A percentile compares a stretch with the other conserved stretches of the same genome.
Conservation (phyloP, 2,888 invertebrate genomes). For the Trissolcus japonicus region DNA sequence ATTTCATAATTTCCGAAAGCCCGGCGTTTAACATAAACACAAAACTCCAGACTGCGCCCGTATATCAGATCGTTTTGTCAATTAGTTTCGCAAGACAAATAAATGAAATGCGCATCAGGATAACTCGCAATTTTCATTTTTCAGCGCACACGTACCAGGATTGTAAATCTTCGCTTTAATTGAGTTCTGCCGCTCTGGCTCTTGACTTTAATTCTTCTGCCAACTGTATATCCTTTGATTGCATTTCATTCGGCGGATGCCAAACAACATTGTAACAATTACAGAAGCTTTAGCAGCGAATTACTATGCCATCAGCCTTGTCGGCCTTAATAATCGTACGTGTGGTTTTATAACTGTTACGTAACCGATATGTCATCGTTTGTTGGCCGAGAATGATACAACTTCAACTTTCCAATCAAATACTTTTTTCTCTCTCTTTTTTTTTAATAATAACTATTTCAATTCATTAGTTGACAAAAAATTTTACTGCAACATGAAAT, state of each 20-base stretch:
- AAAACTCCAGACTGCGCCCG: too few relatives aligned
- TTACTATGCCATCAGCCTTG: conserved; percentile 8
- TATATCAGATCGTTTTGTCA: too few relatives aligned
- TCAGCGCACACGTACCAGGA: too few relatives aligned
- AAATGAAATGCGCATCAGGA: too few relatives aligned
- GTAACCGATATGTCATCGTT: conserved; percentile 1
- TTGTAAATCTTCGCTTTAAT: too few relatives aligned
- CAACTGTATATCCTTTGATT: too few relatives aligned
- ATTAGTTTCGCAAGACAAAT: too few relatives aligned
- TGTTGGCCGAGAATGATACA: neutral
- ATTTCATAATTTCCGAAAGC: too few relatives aligned
- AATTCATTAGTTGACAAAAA: neutral
- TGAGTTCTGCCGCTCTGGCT: too few relatives aligned
- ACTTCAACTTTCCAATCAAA: conserved; percentile 1
- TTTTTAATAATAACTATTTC: neutral
- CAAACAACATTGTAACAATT: conserved; percentile 7
- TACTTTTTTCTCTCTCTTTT: neutral
- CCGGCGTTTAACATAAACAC: too few relatives aligned
- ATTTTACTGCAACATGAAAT: neutral
- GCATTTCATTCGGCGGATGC: conserved; percentile 3
- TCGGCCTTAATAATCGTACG: conserved; percentile 11
- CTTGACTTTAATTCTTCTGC: too few relatives aligned
- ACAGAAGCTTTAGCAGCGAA: conserved; percentile 1
- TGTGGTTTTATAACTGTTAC: conserved; percentile 13
- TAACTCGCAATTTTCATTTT: too few relatives aligned